Evolutionary conservation across 2,888 invertebrate species (phyloP).

Genomic region (Latrodectus hesperus): DNA sequence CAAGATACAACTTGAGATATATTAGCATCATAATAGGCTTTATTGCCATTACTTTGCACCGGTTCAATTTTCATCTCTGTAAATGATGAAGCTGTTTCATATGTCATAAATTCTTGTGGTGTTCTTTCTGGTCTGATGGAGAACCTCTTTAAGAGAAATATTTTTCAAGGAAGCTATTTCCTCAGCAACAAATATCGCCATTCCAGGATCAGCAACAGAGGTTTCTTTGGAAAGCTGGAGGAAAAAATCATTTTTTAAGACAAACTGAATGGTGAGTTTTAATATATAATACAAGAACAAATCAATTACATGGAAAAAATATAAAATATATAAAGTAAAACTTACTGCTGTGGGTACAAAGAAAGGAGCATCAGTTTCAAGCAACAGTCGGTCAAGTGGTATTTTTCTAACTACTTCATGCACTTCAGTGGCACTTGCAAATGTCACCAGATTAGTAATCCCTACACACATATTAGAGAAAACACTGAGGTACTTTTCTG

Average conservation of each 20-base stretch:
- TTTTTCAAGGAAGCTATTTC: constrained; percentile 74
- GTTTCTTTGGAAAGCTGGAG: constrained; percentile 72
- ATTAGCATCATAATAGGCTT: no score
- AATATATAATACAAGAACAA: background rate
- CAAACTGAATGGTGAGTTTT: no score
- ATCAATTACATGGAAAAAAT: background rate
- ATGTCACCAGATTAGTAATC: constrained; percentile 75
- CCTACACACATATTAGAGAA: constrained; percentile 76
- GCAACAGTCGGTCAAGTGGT: constrained; percentile 75
- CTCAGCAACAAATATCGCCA: constrained; percentile 75
- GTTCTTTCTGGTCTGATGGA: constrained; percentile 73
- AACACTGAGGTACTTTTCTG: constrained; percentile 74
- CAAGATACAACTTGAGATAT: no score
- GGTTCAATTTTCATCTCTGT: no score
- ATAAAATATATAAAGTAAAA: background rate
- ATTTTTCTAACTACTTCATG: constrained; percentile 74
- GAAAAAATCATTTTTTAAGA: background rate
- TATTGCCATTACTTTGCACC: no score
- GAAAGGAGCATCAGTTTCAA: constrained; percentile 78
- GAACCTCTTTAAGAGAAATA: constrained; percentile 72
- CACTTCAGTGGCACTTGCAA: constrained; percentile 71
- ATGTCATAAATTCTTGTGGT: constrained; percentile 71
- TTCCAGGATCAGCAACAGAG: constrained; percentile 74
- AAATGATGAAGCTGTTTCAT: background rate
- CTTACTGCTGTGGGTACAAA: constrained; percentile 74